Percentiles rank a stretch among this genome's conserved stretches.
These are phyloP conservation scores for Clamator glandarius DNA, from an alignment of 2,797 vertebrate genomes.

Conservation along the genomic window DNA sequence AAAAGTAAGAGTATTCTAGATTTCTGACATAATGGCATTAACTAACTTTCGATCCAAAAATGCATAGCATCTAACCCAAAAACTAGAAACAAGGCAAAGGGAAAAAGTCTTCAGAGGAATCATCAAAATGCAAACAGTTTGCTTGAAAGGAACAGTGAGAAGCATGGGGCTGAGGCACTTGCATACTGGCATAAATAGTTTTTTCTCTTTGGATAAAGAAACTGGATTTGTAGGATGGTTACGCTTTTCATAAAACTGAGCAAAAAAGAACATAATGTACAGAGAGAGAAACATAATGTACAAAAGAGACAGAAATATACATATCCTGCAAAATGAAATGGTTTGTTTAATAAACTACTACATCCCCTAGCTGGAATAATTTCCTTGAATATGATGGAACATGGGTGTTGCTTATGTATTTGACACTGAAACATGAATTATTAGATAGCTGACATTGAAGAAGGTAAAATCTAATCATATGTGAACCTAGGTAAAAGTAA, in stretches of 20 bases:
- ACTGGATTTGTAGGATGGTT: not conserved
- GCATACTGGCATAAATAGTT: not conserved
- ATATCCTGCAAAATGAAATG: constrained; percentile 50
- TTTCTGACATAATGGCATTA: not conserved
- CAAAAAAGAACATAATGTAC: constrained; percentile 34
- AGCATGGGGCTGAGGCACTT: not conserved
- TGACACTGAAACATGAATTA: not conserved
- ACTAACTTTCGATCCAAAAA: not conserved
- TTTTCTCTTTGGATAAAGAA: not conserved
- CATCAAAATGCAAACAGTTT: not conserved
- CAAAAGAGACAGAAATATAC: constrained; percentile 13
- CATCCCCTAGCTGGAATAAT: constrained; percentile 47
- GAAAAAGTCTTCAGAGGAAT: not conserved
- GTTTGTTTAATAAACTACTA: constrained; percentile 66
- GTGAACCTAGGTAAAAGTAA: not conserved
- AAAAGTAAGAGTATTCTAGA: not conserved
- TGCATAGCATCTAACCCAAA: not conserved
- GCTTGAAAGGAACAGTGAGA: not conserved
- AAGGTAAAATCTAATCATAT: not conserved
- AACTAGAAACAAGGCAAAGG: not conserved
- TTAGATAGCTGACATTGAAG: not conserved
- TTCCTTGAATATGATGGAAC: constrained; percentile 40
- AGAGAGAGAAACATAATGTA: constrained; percentile 31
- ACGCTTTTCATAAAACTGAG: not conserved
- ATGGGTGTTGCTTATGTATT: constrained; percentile 24